These are phyloP conservation scores for Phylloscopus trochiloides DNA, from an alignment of 2,113 vertebrate species.

Conservation along the genomic window DNA sequence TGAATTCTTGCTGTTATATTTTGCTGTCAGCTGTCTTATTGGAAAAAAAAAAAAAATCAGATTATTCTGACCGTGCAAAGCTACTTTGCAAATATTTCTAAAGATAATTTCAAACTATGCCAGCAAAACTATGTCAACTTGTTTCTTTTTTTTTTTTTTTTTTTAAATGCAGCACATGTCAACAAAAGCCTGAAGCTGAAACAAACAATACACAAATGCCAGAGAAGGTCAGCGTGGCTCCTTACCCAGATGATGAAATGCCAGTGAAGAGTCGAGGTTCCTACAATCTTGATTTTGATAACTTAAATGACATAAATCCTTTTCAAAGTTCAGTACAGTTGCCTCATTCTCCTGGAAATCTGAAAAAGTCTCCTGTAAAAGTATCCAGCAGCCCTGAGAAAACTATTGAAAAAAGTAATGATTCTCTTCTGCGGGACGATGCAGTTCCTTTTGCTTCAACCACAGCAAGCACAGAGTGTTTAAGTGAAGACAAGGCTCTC, in stretches of 20 bases:
- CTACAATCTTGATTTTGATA: constrained; percentile 69
- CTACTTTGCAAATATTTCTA: neutral
- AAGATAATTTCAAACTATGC: neutral
- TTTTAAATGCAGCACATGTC: constrained; percentile 20
- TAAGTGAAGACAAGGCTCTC: neutral
- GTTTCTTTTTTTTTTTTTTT: neutral
- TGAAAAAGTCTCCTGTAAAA: neutral
- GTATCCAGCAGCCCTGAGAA: neutral
- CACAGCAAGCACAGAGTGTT: neutral
- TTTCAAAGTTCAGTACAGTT: constrained; percentile 41
- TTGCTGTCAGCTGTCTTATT: neutral
- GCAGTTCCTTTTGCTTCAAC: neutral
- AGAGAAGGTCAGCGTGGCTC: neutral
- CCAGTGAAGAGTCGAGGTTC: constrained; percentile 65
- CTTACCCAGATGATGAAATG: constrained; percentile 11
- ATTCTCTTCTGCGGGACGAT: neutral
- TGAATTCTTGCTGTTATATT: no score
- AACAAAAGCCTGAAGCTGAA: constrained; percentile 28
- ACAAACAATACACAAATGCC: neutral
- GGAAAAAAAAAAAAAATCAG: neutral
- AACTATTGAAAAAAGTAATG: neutral
- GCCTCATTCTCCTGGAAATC: neutral
- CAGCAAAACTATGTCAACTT: neutral
- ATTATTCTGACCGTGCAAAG: neutral
- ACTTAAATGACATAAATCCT: neutral